A percentile compares a stretch with the other conserved stretches of the same genome.
These are phyloP conservation scores for Lasaia peninsularis DNA, from an alignment of 1,140 invertebrate species.

Conservation along the genomic window DNA sequence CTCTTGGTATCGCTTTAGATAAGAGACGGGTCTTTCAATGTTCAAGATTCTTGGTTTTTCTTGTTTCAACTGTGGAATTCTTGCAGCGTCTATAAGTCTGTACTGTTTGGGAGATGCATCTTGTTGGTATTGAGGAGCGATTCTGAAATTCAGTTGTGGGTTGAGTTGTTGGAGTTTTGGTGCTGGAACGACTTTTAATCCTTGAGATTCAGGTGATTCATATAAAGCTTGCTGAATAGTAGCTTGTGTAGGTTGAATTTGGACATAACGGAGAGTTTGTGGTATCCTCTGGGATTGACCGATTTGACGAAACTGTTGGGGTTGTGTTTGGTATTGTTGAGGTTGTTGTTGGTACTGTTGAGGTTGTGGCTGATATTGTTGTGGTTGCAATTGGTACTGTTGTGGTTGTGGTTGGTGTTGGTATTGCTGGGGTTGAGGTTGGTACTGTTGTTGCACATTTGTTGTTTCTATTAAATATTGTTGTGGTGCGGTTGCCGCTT, in stretches of 20 bases:
- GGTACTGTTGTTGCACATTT: conserved; percentile 55
- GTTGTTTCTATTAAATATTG: conserved; percentile 70
- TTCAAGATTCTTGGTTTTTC: conserved; percentile 42
- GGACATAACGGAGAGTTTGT: conserved; percentile 58
- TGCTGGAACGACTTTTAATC: conserved; percentile 59
- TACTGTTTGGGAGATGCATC: conserved; percentile 61
- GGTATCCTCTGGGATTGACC: conserved; percentile 45
- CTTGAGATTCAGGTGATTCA: conserved; percentile 60
- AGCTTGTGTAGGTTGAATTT: conserved; percentile 42
- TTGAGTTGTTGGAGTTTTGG: conserved; percentile 54
- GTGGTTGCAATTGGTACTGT: conserved; percentile 34
- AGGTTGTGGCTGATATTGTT: conserved; percentile 38
- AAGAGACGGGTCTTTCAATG: conserved; percentile 60
- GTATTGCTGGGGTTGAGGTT: conserved; percentile 30
- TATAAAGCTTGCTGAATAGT: conserved; percentile 47
- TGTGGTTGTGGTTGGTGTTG: conserved; percentile 33
- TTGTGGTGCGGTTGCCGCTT: conserved; percentile 52
- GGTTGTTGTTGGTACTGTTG: conserved; percentile 37
- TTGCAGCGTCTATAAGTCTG: conserved; percentile 51
- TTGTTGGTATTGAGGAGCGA: conserved; percentile 55
- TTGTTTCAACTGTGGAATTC: conserved; percentile 41
- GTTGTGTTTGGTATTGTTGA: conserved; percentile 26
- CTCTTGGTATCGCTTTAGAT: conserved; percentile 61
- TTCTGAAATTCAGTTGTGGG: conserved; percentile 44
- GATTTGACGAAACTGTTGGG: conserved; percentile 36